Evolutionary conservation across 1,140 invertebrate species (phyloP), one percentile per base, ranked within the genome.

Genomic region (Drosophila saltans): DNA sequence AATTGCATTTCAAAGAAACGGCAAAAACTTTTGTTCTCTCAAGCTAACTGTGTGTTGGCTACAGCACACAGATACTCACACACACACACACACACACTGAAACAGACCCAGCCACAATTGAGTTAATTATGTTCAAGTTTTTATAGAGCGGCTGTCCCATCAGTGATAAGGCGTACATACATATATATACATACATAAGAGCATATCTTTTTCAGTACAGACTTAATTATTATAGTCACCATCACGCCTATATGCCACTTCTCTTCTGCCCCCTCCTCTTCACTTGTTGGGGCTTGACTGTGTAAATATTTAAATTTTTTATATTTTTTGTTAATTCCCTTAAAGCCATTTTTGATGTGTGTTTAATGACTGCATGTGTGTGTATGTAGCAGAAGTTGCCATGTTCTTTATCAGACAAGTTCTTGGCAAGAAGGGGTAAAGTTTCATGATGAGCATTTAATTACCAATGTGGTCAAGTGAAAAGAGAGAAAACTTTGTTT

Each of bases 1-100:
- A 85, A 86, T 85, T 85, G 82, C 83, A 78, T 81, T 85, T 68
- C 69, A 72, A 52, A 24, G 45, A 52, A 52, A 83, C 73, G 55
- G 66, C 16, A 28, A 33, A 58, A 85, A 80, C 48, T 78, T 77
- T 80, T 41, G 8, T 39, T 11, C 48, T 65, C 8, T 43, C 11
- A 56, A 36, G 6, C 33, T 36, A 36, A 36, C 33, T 36, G 33
- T 36, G 21, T 52, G 41, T 70, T 62, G 58, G 66, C 52, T 66
- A 48, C 66, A 7, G 16, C 41, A 24, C 28, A 11, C 6, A 61
- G 33, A 36, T 36, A 36, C 33, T 36, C 61, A 30, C 24, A 60
- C 40, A 52, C 56, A 59, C 48, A 61, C 58, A 43, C 36, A 55
- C 61, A 57, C 8, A 41, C 59, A 33, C 30, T 57, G 45, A 43